These are phyloP conservation scores for Neria commutata DNA, from an alignment of 2,888 invertebrate genomes.

Conservation along the genomic window DNA sequence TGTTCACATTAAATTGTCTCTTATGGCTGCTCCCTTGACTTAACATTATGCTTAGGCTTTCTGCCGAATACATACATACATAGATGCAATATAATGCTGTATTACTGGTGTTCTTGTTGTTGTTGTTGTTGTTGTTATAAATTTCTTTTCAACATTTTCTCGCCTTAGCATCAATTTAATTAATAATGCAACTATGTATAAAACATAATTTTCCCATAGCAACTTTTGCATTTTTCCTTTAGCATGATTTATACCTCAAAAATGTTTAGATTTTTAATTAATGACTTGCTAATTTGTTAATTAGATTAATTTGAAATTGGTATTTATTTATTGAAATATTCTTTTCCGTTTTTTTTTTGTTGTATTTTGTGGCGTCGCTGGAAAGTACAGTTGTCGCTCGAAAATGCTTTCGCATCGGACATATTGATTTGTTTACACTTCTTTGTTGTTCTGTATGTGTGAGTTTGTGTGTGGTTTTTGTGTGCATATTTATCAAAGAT, in stretches of 20 bases:
- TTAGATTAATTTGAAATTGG: constrained; percentile 11
- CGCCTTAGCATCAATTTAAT: constrained; percentile 38
- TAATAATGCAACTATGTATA: constrained; percentile 57
- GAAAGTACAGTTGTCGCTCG: constrained; percentile 24
- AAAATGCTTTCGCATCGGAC: constrained; percentile 25
- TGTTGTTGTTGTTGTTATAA: constrained; percentile 18
- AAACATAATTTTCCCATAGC: constrained; percentile 51
- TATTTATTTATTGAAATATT: constrained; percentile 4
- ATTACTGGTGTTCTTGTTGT: constrained; percentile 17
- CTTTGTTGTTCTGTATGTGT: too few relatives aligned
- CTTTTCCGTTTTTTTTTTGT: background rate
- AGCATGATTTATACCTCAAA: constrained; percentile 35
- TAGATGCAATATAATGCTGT: constrained; percentile 15
- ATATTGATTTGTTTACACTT: too few relatives aligned
- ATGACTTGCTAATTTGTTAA: constrained; percentile 9
- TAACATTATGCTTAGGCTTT: too few relatives aligned
- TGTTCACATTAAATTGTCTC: too few relatives aligned
- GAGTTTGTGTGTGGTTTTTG: too few relatives aligned
- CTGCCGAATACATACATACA: too few relatives aligned
- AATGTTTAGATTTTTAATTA: constrained; percentile 27
- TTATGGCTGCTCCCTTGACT: too few relatives aligned
- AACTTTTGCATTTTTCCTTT: constrained; percentile 34
- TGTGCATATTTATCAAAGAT: too few relatives aligned
- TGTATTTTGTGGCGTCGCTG: constrained; percentile 4
- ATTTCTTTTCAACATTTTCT: constrained; percentile 29